Evolutionary conservation across 2,113 vertebrate species (phyloP).

Genomic region (Scophthalmus maximus): DNA sequence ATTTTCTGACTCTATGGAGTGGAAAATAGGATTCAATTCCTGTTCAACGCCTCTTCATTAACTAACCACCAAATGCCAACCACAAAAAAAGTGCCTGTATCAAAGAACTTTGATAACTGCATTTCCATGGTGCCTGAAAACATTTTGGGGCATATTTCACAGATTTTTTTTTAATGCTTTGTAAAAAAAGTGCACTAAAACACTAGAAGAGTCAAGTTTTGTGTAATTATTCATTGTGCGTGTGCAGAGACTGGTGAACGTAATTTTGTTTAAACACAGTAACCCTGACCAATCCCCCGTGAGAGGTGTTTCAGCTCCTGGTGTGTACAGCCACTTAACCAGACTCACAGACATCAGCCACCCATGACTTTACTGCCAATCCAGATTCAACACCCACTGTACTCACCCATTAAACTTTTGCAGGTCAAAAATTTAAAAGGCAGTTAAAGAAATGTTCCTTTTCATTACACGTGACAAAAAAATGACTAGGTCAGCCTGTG

Average conservation of each 20-base stretch:
- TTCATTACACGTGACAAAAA: conserved; percentile 94
- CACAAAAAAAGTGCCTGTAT: conserved; percentile 78
- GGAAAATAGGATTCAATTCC: conserved; percentile 84
- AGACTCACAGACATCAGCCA: conserved; percentile 91
- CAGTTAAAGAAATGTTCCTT: conserved; percentile 95
- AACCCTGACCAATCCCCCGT: conserved; percentile 79
- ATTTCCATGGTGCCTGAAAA: conserved; percentile 77
- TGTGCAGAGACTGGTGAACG: conserved; percentile 49
- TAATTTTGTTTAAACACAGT: conserved; percentile 75
- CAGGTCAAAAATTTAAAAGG: conserved; percentile 99
- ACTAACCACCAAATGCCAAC: conserved; percentile 74
- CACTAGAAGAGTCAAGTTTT: conserved; percentile 70
- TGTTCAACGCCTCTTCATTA: conserved; percentile 84
- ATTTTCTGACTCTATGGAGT: conserved; percentile 84
- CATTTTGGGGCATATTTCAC: conserved; percentile 60
- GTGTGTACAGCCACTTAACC: conserved; percentile 91
- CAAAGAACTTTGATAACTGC: conserved; percentile 78
- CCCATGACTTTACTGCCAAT: conserved; percentile 94
- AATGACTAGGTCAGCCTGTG: conserved; percentile 90
- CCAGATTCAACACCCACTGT: conserved; percentile 89
- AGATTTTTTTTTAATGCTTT: conserved; percentile 58
- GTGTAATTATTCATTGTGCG: conserved; percentile 63
- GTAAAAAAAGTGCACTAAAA: conserved; percentile 49
- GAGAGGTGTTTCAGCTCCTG: conserved; percentile 81
- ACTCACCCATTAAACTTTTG: conserved; percentile 98